Base-by-base conservation (phyloP, 2,113 vertebrate genomes). In the Catharus fuscescens region DNA sequence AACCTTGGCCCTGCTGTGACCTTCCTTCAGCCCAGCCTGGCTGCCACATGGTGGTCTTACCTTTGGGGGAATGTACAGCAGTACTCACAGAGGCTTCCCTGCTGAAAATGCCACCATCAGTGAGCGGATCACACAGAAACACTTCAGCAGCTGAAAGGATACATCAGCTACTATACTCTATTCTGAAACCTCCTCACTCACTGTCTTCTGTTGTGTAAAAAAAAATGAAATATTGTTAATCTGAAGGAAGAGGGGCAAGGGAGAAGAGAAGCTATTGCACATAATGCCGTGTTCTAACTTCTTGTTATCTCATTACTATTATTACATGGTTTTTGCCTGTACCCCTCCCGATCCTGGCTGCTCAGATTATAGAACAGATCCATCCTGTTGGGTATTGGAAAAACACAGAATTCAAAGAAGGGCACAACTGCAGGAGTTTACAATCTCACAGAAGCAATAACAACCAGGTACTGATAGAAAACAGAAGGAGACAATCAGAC, bases 381-480 rank as follows among this genome's bases (percentile, higher is more conserved):
- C 1, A 1, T 14, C 77, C 36, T 61, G 36, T 20, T 38, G 42
- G 6, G 7, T 70, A 72, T 10, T 44, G 31, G 42, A 66, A 47
- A 80, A 88, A 61, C 28, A 65, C 10, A 86, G 88, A 85, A 86
- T 24, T 77, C 40, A 80, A 83, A 86, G 36, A 85, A 86, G 45
- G 29, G 25, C 14, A 12, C 1, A 1, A 11, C 25, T 45, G 48
- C 42, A 80, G 74, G 42, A 82, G 42, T 19, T 82, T 45, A 57
- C 40, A 82, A n/a, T 29, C 36, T 44, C 69, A 85, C 17, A 65
- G 40, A 88, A 61, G 74, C 53, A 72, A 1, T 61, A 90, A 54
- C 45, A 77, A 70, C n/a, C 0, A 9, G 9, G 23, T 21, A 70
- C 3, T 44, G 62, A 64, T 26, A 64, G 66, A 61, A 84, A 81